Percentiles rank a stretch among this genome's conserved stretches.
Evolutionary conservation across 1,140 invertebrate species (phyloP).

Genomic region (Stenopsyche tienmushanensis): DNA sequence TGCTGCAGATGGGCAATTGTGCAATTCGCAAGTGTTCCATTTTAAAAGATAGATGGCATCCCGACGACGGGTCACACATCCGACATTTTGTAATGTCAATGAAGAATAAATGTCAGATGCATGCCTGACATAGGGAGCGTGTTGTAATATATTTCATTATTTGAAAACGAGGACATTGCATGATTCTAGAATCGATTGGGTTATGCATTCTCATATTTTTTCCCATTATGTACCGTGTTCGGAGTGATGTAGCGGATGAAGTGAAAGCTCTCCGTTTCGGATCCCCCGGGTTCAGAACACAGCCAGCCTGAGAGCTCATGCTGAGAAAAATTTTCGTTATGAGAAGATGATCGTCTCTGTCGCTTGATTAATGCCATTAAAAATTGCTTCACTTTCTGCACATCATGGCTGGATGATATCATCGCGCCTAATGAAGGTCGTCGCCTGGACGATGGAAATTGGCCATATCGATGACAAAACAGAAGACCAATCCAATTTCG

Average conservation of each 20-base stretch:
- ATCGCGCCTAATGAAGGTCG: too few relatives aligned
- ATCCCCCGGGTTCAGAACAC: neutral
- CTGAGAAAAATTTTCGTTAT: slow-evolving; percentile 18
- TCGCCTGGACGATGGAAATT: too few relatives aligned
- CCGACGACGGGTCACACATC: slow-evolving; percentile 14
- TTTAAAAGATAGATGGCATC: neutral
- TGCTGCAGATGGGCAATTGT: neutral
- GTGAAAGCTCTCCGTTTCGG: slow-evolving; percentile 5
- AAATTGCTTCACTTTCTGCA: too few relatives aligned
- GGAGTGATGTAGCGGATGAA: neutral
- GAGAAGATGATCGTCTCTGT: too few relatives aligned
- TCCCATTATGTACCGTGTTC: neutral
- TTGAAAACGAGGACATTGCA: neutral
- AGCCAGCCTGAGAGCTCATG: slow-evolving; percentile 10
- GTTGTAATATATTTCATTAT: neutral
- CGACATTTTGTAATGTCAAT: slow-evolving; percentile 30
- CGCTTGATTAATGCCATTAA: too few relatives aligned
- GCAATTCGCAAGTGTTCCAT: neutral
- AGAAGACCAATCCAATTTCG: too few relatives aligned
- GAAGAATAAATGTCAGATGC: slow-evolving; percentile 30
- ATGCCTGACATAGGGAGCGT: slow-evolving; percentile 15
- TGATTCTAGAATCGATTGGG: neutral
- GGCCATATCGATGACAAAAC: too few relatives aligned
- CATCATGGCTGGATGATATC: too few relatives aligned
- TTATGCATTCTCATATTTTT: neutral